Evolutionary conservation across 2,797 vertebrate genomes (phyloP).

Genomic region (Acestrorhynchus altus): DNA sequence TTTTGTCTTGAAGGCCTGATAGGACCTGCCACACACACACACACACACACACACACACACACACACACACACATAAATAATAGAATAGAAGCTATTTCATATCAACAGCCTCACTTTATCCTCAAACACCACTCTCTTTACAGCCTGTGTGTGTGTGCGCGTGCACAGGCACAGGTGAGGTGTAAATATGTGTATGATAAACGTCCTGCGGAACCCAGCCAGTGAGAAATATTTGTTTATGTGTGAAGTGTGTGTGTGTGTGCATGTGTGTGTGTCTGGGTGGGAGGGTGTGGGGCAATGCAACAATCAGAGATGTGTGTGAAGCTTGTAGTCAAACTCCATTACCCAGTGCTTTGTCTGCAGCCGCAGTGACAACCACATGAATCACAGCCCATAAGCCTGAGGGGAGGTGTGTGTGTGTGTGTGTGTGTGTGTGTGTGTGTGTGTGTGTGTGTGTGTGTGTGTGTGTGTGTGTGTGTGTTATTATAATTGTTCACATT

Average conservation of each 20-base stretch:
- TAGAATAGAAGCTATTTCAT: too few relatives aligned
- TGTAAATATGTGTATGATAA: slow-evolving; percentile 4
- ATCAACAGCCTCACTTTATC: background rate
- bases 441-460: slow-evolving; percentile 10
- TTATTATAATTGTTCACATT: slow-evolving; percentile 55
- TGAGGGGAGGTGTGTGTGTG: slow-evolving; percentile 25
- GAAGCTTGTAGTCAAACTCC: slow-evolving; percentile 46
- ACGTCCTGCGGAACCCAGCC: background rate
- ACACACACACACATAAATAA: slow-evolving; percentile 30
- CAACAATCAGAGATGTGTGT: too few relatives aligned
- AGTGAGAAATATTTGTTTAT: slow-evolving; percentile 37
- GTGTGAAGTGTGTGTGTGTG: slow-evolving; percentile 24
- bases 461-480: slow-evolving; percentile 41
- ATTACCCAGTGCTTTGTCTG: slow-evolving; percentile 62
- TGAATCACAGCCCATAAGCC: slow-evolving; percentile 58
- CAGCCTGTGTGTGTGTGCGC: too few relatives aligned
- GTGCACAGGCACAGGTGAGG: too few relatives aligned
- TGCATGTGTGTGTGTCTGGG: background rate
- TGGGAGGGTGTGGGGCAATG: too few relatives aligned
- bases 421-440: slow-evolving; percentile 1
- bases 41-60: slow-evolving; percentile 26
- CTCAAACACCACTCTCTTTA: too few relatives aligned
- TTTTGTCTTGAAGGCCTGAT: slow-evolving; percentile 12
- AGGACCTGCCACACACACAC: background rate
- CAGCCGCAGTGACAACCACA: slow-evolving; percentile 53